Evolutionary conservation across 1,140 invertebrate species (phyloP).

Genomic region (Drosophila santomea): DNA sequence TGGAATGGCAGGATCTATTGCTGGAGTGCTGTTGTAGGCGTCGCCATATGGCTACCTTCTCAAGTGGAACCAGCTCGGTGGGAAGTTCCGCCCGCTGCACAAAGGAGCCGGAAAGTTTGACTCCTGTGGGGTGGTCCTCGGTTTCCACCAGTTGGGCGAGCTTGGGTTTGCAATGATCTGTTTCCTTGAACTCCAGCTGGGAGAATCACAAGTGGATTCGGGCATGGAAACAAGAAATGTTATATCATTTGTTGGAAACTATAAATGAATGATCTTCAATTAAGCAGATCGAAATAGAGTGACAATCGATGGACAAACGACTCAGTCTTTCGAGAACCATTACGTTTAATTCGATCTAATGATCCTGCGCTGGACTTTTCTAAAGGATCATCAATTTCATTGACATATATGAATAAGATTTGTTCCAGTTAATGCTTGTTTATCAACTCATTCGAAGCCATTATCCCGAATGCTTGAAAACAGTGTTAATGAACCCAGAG

Average conservation of each 20-base stretch:
- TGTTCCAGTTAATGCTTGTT: slow-evolving; percentile 18
- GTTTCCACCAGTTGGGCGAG: slow-evolving; percentile 27
- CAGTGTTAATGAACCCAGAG: slow-evolving; percentile 38
- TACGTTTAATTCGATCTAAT: not conserved
- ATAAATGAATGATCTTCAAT: not conserved
- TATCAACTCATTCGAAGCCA: slow-evolving; percentile 11
- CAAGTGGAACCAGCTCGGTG: slow-evolving; percentile 39
- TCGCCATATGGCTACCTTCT: slow-evolving; percentile 46
- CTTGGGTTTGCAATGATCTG: slow-evolving; percentile 23
- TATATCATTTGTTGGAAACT: too few relatives aligned
- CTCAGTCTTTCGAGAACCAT: not conserved
- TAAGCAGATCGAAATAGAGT: too few relatives aligned
- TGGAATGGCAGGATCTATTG: slow-evolving; percentile 2
- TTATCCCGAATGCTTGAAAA: not conserved
- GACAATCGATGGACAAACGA: too few relatives aligned
- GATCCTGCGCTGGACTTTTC: not conserved
- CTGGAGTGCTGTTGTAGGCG: slow-evolving; percentile 1
- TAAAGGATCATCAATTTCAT: not conserved
- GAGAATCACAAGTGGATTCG: slow-evolving; percentile 19
- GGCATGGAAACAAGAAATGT: too few relatives aligned
- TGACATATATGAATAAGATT: slow-evolving; percentile 8
- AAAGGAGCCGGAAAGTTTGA: slow-evolving; percentile 14
- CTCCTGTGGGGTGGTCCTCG: slow-evolving; percentile 29
- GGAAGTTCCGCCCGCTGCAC: slow-evolving; percentile 55
- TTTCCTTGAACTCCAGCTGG: slow-evolving; percentile 10